Evolutionary conservation across 2,888 invertebrate species (phyloP), one percentile per base, ranked within the genome.

Genomic region (Athripsodes cinereus): DNA sequence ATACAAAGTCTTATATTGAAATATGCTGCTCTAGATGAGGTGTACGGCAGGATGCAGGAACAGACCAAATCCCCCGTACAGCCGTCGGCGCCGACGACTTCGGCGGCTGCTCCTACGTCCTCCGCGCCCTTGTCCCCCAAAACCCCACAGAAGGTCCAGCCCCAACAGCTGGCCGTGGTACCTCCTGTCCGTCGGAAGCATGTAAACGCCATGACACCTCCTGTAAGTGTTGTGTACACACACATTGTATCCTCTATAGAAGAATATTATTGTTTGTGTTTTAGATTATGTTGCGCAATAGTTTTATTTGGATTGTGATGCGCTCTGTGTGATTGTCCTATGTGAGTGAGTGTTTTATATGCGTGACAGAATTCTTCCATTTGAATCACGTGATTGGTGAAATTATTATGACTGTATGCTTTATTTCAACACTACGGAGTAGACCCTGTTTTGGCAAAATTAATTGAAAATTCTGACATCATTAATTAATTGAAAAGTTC

Each of bases 1-100:
- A 90, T 90, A 60, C 88, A 90, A 70, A 85, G 86, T 66, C 76
- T 92, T 59, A 90, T 91, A 61, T 81, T 87, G 79, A 92, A 91
- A 71, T 92, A 92, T 71, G 86, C 89, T 26, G 88, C 88, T 49
- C 75, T 90, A 64, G 89, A 89, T 66, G 88, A 88, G 67, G 82
- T 82, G 58, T 87, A 86, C 71, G 83, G 79, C 19, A 75, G 81
- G 21, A 74, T 70, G 6, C 74, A 74, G 34, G 75, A 61, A 61
- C 63, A 56, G 68, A 68, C 60, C 64, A 67, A 55, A 65, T 64
- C 59, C 55, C 67, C 35, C 57, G 64, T 59, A 40, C 44, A 18
- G 31, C 62, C 57, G 34, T 35, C 55, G 48, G 62, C 57, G 22
- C 34, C 55, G 48, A 59, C 60, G 47, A 62, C 57, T 67, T 70